A percentile compares a stretch with the other conserved stretches of the same genome.
Conservation (phyloP, 2,113 vertebrate species). For the Laticauda laticaudata region DNA sequence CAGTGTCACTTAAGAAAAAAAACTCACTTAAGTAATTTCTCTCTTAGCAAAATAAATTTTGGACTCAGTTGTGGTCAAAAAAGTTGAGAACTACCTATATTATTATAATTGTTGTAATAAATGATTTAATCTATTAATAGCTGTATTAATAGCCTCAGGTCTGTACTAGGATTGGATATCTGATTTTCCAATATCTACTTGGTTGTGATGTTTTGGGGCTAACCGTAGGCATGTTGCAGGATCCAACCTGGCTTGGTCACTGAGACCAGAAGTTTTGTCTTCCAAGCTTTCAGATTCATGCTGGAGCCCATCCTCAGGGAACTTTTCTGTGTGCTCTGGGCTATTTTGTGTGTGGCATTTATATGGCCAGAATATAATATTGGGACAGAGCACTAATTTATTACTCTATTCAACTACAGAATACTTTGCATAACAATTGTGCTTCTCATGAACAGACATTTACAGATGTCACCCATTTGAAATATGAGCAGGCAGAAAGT, state of each 20-base stretch:
- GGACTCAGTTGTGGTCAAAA: too few relatives aligned
- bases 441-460: background rate
- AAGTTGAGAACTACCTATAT: too few relatives aligned
- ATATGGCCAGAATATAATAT: background rate
- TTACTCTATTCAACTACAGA: background rate
- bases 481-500: background rate
- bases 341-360: too few relatives aligned
- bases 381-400: background rate
- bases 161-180: background rate
- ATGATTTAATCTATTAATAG: background rate
- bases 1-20: too few relatives aligned
- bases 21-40: too few relatives aligned
- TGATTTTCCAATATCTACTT: background rate
- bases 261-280: too few relatives aligned
- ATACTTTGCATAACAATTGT: background rate
- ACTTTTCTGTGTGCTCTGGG: too few relatives aligned
- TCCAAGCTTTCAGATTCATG: too few relatives aligned
- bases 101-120: background rate
- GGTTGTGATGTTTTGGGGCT: background rate
- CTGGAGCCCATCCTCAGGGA: too few relatives aligned
- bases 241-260: too few relatives aligned
- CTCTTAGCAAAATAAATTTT: too few relatives aligned
- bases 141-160: background rate
- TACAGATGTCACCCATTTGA: background rate
- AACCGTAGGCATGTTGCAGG: background rate